Evolutionary conservation across 2,888 invertebrate genomes (phyloP).

Genomic region (Pasiphila rectangulata): DNA sequence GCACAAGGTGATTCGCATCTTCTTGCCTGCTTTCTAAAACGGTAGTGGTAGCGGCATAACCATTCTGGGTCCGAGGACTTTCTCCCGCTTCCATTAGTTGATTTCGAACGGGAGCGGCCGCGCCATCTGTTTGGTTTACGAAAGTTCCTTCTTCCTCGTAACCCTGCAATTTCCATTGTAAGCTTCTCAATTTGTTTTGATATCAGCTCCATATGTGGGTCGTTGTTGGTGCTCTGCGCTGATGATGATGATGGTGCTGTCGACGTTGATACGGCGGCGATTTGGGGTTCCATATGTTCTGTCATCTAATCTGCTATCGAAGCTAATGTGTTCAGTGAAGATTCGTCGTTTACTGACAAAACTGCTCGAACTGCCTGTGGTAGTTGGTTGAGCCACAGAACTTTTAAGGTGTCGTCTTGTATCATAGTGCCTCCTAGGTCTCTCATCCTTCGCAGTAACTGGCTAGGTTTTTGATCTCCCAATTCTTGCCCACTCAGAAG

Average conservation of each 20-base stretch:
- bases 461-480: slow-evolving; percentile 23
- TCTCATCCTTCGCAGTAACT: slow-evolving; percentile 24
- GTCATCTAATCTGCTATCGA: slow-evolving; percentile 6
- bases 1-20: slow-evolving; percentile 14
- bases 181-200: too few species aligned
- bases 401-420: slow-evolving; percentile 14
- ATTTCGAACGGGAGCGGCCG: too few species aligned
- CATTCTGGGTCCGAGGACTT: slow-evolving; percentile 2
- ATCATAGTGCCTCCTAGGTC: slow-evolving; percentile 14
- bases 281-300: too few species aligned
- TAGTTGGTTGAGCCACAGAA: slow-evolving; percentile 15
- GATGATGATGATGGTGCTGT: background rate
- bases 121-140: too few species aligned
- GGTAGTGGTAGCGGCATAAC: slow-evolving; percentile 13
- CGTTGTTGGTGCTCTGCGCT: background rate
- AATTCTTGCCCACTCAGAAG: slow-evolving; percentile 17
- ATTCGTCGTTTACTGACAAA: slow-evolving; percentile 2
- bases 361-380: slow-evolving; percentile 9
- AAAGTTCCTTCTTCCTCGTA: too few species aligned
- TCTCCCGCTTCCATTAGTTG: too few species aligned
- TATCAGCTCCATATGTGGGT: too few species aligned
- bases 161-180: too few species aligned
- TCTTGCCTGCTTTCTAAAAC: slow-evolving; percentile 10
- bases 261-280: background rate
- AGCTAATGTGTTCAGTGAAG: slow-evolving; percentile 6